A percentile compares a stretch with the other conserved stretches of the same genome.
phyloP scores from a whole-genome alignment of 92 coral and sea anemone species.

The Palythoa grandis region DNA sequence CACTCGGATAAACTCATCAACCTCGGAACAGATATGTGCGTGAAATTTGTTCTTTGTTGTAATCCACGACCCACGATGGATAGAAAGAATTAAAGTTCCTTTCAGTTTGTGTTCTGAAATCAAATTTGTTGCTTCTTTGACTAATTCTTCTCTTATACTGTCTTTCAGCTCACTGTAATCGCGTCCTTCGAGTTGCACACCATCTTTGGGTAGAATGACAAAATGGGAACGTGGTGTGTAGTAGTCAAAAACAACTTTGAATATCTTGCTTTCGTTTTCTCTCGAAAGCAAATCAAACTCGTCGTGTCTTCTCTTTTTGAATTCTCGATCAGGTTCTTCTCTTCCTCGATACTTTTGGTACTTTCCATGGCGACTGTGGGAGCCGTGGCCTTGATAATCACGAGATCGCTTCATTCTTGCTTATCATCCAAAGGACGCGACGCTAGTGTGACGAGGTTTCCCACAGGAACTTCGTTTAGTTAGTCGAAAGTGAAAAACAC shows the following conservation, averaged over 20 bases:
- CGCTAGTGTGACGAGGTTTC: constrained; percentile 12
- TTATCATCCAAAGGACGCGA: constrained; percentile 23
- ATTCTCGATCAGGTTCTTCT: constrained; percentile 10
- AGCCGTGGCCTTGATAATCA: neutral
- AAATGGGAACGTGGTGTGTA: constrained; percentile 84
- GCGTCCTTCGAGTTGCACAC: constrained; percentile 32
- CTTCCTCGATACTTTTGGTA: neutral
- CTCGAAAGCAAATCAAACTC: constrained; percentile 56
- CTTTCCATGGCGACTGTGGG: neutral
- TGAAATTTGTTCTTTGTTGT: constrained; percentile 62
- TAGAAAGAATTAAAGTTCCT: constrained; percentile 54
- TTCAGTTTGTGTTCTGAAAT: constrained; percentile 50
- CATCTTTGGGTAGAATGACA: constrained; percentile 64
- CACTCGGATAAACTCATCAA: constrained; percentile 53
- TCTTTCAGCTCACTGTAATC: constrained; percentile 24
- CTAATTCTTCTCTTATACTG: constrained; percentile 30
- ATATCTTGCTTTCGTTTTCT: constrained; percentile 53
- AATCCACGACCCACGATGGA: constrained; percentile 84
- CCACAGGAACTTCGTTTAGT: neutral
- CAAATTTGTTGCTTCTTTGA: constrained; percentile 58
- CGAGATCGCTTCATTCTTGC: constrained; percentile 13
- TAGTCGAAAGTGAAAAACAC: neutral
- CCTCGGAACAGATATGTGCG: constrained; percentile 71
- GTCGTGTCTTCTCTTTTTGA: neutral
- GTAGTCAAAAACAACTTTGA: constrained; percentile 71